phyloP scores from a whole-genome alignment of 2,888 invertebrate genomes.

The Ptychoptera contaminata region DNA sequence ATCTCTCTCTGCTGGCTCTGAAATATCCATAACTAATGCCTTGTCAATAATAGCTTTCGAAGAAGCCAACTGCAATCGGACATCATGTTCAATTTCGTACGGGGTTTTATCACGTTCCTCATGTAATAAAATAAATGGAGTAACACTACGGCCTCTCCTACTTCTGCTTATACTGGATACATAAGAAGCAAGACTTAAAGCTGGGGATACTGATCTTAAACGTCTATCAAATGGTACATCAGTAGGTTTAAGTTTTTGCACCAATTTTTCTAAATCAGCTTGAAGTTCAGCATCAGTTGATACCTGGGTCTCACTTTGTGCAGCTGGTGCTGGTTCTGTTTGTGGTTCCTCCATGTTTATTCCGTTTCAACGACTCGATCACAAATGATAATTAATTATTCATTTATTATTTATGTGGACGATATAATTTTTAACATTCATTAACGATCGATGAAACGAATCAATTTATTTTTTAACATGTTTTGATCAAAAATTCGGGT shows the following conservation, averaged over 20 bases:
- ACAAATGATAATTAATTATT: neutral
- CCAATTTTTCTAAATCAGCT: no score
- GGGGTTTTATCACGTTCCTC: slow-evolving; percentile 31
- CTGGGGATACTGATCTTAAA: neutral
- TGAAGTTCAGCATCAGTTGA: no score
- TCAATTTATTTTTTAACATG: no score
- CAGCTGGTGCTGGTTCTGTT: no score
- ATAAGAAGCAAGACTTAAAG: no score
- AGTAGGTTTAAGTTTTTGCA: no score
- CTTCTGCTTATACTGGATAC: no score
- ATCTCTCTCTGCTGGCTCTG: slow-evolving; percentile 15
- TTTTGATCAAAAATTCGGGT: no score
- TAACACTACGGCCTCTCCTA: slow-evolving; percentile 20
- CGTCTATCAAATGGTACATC: neutral
- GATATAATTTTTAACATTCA: no score
- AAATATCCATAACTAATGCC: slow-evolving; percentile 30
- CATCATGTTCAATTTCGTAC: slow-evolving; percentile 28
- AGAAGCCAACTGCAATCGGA: slow-evolving; percentile 24
- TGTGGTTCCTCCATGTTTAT: slow-evolving; percentile 1
- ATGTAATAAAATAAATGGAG: slow-evolving; percentile 29
- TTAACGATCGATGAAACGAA: no score
- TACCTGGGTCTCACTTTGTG: no score
- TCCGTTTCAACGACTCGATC: neutral
- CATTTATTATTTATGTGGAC: no score
- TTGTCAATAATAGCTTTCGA: slow-evolving; percentile 31